Conservation (phyloP, 2,888 invertebrate genomes). For the Phragmatobia fuliginosa region DNA sequence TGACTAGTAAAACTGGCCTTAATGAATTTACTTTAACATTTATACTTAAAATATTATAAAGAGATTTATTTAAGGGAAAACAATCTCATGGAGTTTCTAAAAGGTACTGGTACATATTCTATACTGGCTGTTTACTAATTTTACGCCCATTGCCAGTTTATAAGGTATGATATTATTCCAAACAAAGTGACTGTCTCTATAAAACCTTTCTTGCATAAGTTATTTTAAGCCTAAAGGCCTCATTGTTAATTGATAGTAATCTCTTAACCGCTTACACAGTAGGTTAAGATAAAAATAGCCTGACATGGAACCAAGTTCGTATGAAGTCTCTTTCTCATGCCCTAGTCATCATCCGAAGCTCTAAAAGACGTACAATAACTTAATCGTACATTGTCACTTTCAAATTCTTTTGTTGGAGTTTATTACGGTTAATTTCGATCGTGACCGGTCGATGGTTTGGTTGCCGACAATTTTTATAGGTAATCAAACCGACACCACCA, state of each 20-base stretch:
- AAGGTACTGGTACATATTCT: not conserved
- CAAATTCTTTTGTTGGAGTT: not conserved
- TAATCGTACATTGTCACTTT: not conserved
- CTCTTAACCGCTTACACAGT: constrained; percentile 44
- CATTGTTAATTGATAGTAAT: constrained; percentile 45
- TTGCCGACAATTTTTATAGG: not conserved
- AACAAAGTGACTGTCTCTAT: constrained; percentile 1
- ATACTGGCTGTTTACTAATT: not conserved
- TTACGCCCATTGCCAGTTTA: not conserved
- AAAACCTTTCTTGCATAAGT: constrained; percentile 3
- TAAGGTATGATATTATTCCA: not conserved
- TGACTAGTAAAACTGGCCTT: no score
- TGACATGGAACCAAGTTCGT: constrained; percentile 43
- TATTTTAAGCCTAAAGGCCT: constrained; percentile 27
- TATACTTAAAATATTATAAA: not conserved
- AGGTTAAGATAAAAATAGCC: constrained; percentile 40
- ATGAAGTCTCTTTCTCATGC: constrained; percentile 37
- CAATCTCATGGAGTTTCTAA: not conserved
- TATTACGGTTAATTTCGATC: not conserved
- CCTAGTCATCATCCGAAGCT: constrained; percentile 20
- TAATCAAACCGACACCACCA: not conserved
- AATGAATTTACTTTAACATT: no score
- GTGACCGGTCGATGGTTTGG: not conserved
- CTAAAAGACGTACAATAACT: not conserved
- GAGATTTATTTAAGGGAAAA: not conserved